Evolutionary conservation across 2,888 invertebrate genomes (phyloP).

Genomic region (Geotrupes spiniger): DNA sequence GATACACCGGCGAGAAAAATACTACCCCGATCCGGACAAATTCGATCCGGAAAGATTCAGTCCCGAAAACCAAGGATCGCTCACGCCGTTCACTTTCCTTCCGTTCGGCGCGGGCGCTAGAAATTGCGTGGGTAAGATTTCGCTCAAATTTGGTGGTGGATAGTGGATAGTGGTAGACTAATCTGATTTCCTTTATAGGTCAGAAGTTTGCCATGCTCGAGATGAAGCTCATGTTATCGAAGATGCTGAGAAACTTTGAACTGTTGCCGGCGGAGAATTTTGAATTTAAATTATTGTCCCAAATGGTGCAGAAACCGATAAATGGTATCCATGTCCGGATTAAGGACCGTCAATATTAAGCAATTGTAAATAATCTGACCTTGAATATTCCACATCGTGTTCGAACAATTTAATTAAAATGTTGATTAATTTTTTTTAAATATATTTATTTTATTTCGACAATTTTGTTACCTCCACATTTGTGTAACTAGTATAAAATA

Average conservation of each 20-base stretch:
- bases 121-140: slow-evolving; percentile 33
- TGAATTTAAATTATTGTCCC: slow-evolving; percentile 15
- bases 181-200: slow-evolving; percentile 29
- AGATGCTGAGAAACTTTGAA: slow-evolving; percentile 52
- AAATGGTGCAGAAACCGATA: slow-evolving; percentile 16
- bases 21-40: slow-evolving; percentile 47
- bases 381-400: background rate
- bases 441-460: background rate
- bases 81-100: slow-evolving; percentile 40
- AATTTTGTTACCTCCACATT: too few relatives aligned
- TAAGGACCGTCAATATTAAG: slow-evolving; percentile 12
- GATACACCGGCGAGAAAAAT: slow-evolving; percentile 48
- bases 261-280: slow-evolving; percentile 25
- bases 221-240: slow-evolving; percentile 53
- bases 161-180: background rate
- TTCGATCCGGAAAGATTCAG: slow-evolving; percentile 44
- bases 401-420: background rate
- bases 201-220: slow-evolving; percentile 54
- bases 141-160: background rate
- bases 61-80: slow-evolving; percentile 34
- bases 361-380: background rate
- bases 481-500: too few relatives aligned
- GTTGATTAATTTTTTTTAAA: background rate
- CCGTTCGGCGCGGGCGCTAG: slow-evolving; percentile 43
- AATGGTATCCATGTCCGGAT: slow-evolving; percentile 15